These are phyloP conservation scores for Sebastes hubbsi DNA, from an alignment of 2,797 vertebrate species.

Conservation along the genomic window DNA sequence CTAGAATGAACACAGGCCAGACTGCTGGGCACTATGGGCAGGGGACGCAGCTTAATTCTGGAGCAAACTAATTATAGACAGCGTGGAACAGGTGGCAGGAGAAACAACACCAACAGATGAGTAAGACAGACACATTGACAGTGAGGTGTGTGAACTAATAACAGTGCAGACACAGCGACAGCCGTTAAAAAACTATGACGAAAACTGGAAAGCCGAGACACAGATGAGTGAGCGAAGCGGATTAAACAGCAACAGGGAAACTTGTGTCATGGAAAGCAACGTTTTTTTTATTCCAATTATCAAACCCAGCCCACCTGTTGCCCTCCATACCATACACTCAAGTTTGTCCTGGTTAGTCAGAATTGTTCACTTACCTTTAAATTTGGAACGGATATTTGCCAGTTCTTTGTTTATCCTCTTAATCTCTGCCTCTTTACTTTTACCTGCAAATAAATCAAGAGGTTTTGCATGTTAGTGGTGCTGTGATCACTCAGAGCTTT, in stretches of 20 bases:
- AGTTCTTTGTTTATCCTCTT: slow-evolving; percentile 94
- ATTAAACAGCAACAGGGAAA: neutral
- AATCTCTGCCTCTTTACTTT: slow-evolving; percentile 93
- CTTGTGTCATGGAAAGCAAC: neutral
- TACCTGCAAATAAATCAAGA: slow-evolving; percentile 79
- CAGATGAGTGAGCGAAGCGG: neutral
- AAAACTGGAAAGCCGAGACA: neutral
- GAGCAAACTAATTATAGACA: slow-evolving; percentile 61
- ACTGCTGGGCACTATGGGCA: neutral
- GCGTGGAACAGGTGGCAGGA: slow-evolving; percentile 56
- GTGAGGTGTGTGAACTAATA: neutral
- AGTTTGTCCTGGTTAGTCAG: neutral
- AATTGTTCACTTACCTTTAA: slow-evolving; percentile 83
- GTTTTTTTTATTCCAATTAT: neutral
- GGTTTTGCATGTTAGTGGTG: neutral
- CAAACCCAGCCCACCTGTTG: neutral
- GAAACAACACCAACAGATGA: slow-evolving; percentile 18
- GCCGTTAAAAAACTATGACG: neutral
- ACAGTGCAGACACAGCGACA: neutral
- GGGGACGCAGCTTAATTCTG: slow-evolving; percentile 10
- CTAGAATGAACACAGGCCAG: neutral
- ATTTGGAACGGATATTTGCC: slow-evolving; percentile 93
- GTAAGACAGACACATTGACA: neutral
- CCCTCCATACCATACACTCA: neutral
- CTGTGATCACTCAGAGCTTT: neutral